These are phyloP conservation scores for Drosophila nannoptera DNA, from an alignment of 1,140 invertebrate genomes.

Conservation along the genomic window DNA sequence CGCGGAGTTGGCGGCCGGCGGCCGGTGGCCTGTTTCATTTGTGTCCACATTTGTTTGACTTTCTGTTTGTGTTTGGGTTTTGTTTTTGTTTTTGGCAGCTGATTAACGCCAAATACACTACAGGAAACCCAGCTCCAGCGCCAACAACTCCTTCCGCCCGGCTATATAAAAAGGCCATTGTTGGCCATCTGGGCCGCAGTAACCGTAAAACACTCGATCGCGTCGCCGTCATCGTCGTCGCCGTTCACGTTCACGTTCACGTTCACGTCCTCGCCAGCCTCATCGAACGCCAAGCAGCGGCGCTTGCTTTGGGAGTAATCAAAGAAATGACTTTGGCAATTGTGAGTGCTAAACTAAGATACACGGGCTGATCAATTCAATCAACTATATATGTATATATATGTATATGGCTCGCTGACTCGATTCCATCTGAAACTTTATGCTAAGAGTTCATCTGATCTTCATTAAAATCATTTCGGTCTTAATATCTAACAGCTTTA, in stretches of 20 bases:
- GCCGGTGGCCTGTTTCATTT: slow-evolving; percentile 33
- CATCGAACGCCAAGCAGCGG: slow-evolving; percentile 1
- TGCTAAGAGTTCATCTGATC: no score
- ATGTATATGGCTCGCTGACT: no score
- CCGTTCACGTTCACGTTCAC: slow-evolving; percentile 14
- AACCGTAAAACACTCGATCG: slow-evolving; percentile 62
- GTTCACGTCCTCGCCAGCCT: slow-evolving; percentile 17
- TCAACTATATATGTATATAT: background rate
- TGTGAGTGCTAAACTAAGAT: slow-evolving; percentile 31
- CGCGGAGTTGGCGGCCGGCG: slow-evolving; percentile 2
- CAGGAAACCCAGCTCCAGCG: slow-evolving; percentile 58
- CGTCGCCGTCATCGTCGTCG: slow-evolving; percentile 50
- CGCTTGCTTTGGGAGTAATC: slow-evolving; percentile 10
- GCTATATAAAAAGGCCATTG: slow-evolving; percentile 73
- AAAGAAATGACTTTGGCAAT: slow-evolving; percentile 34
- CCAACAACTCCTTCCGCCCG: slow-evolving; percentile 63
- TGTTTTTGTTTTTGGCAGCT: slow-evolving; percentile 44
- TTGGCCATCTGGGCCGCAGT: slow-evolving; percentile 59
- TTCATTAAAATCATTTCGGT: background rate
- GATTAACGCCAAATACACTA: slow-evolving; percentile 55
- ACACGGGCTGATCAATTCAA: slow-evolving; percentile 5
- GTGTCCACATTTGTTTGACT: slow-evolving; percentile 46
- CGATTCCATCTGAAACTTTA: no score
- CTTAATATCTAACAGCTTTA: no score
- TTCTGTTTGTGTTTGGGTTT: slow-evolving; percentile 34